These are phyloP conservation scores for Lagorchestes hirsutus DNA, from an alignment of 2,797 vertebrate species.

Conservation along the genomic window DNA sequence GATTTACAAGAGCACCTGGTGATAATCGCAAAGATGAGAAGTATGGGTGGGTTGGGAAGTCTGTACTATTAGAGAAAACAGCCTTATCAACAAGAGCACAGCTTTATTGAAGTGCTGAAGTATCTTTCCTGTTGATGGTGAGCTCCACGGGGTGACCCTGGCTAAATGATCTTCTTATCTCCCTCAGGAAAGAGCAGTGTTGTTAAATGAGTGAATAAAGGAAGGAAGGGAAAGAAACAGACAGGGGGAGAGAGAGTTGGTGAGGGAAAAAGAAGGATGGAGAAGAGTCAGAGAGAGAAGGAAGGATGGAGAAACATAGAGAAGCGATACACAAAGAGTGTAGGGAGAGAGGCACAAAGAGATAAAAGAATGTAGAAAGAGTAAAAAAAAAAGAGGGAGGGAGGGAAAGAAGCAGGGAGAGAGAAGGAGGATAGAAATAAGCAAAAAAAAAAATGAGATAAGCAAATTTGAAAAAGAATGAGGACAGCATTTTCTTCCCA, in stretches of 20 bases:
- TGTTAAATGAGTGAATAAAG: background rate
- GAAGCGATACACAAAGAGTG: background rate
- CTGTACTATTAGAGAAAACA: background rate
- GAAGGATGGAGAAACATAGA: background rate
- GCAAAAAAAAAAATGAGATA: slow-evolving; percentile 13
- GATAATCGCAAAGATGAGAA: background rate
- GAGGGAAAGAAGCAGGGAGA: background rate
- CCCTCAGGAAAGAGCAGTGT: background rate
- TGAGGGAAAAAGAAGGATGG: background rate
- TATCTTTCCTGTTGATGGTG: background rate
- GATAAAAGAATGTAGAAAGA: background rate
- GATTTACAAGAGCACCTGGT: background rate
- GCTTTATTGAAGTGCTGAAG: background rate
- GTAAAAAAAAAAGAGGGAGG: background rate
- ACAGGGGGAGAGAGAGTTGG: background rate
- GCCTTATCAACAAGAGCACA: background rate
- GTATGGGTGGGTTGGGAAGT: background rate
- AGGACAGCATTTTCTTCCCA: background rate
- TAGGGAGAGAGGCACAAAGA: background rate
- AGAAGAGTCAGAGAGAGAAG: background rate
- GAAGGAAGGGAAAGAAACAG: background rate
- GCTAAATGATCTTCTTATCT: background rate
- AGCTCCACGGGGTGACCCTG: background rate
- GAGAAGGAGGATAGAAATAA: slow-evolving; percentile 47
- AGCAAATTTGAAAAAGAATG: slow-evolving; percentile 48